These are phyloP conservation scores for Xenopus tropicalis DNA, from an alignment of 2,113 vertebrate genomes.

Conservation along the genomic window DNA sequence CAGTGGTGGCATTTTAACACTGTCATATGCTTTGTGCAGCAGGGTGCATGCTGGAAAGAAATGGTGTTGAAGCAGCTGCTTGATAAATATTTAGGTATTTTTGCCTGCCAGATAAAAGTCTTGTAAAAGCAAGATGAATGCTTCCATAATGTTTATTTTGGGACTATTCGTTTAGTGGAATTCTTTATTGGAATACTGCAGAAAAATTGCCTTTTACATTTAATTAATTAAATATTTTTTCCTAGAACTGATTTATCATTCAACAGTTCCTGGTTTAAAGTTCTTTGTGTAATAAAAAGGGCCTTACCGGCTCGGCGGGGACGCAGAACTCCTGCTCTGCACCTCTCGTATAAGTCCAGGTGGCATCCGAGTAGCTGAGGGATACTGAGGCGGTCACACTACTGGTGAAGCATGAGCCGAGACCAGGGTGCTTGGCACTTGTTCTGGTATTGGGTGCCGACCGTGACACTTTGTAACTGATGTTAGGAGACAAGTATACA, in stretches of 20 bases:
- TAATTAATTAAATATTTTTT: not conserved
- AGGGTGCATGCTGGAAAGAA: not conserved
- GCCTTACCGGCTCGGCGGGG: too few relatives aligned
- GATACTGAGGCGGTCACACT: too few relatives aligned
- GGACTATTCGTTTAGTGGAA: conserved; percentile 5
- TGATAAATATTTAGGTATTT: conserved; percentile 34
- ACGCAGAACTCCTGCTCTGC: too few relatives aligned
- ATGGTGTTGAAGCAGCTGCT: not conserved
- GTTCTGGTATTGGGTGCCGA: too few relatives aligned
- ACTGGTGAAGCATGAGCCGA: too few relatives aligned
- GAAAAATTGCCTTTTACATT: not conserved
- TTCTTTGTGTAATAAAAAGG: too few relatives aligned
- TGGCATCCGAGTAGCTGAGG: too few relatives aligned
- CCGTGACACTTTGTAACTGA: too few relatives aligned
- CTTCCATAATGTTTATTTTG: conserved; percentile 8
- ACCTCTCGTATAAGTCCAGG: too few relatives aligned
- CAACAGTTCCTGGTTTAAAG: not conserved
- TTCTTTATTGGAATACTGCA: not conserved
- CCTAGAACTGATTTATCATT: not conserved
- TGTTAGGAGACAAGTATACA: too few relatives aligned
- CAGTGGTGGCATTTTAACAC: not conserved
- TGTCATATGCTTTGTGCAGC: conserved; percentile 1
- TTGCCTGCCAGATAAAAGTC: conserved; percentile 16
- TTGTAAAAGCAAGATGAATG: conserved; percentile 12
- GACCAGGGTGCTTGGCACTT: too few relatives aligned